Evolutionary conservation across 2,113 vertebrate genomes (phyloP).

Genomic region (Anguilla rostrata): DNA sequence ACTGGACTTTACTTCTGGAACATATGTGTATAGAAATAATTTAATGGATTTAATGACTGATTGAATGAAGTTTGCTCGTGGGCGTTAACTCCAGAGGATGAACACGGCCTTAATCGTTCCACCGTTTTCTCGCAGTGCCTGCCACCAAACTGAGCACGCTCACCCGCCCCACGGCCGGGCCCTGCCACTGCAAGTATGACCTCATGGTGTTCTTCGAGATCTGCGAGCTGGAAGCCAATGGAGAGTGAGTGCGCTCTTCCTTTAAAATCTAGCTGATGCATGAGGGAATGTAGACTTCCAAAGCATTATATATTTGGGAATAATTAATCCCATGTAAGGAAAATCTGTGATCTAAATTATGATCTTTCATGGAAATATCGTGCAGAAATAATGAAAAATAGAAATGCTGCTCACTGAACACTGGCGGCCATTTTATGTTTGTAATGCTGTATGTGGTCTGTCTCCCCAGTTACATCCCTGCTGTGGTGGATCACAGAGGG

Average conservation of each 20-base stretch:
- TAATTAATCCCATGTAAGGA: neutral
- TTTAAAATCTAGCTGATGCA: neutral
- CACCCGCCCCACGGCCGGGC: constrained; percentile 79
- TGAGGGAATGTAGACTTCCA: neutral
- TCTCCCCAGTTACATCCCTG: constrained; percentile 87
- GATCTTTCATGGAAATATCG: no score
- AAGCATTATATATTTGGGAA: neutral
- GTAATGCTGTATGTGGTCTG: constrained; percentile 18
- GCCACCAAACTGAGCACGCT: constrained; percentile 92
- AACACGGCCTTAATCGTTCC: neutral
- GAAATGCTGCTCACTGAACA: no score
- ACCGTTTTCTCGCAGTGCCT: constrained; percentile 72
- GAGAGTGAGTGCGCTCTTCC: constrained; percentile 81
- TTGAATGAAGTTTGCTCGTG: no score
- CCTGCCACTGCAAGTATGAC: constrained; percentile 93
- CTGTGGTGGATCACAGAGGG: constrained; percentile 90
- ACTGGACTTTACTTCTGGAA: no score
- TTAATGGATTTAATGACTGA: no score
- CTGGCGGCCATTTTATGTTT: neutral
- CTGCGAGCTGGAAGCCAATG: constrained; percentile 95
- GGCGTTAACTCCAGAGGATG: no score
- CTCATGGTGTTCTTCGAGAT: constrained; percentile 98
- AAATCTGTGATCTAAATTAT: neutral
- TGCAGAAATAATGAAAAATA: no score
- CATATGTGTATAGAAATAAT: no score